phyloP scores from a whole-genome alignment of 2,888 invertebrate species.

The Dynastes tityus region DNA sequence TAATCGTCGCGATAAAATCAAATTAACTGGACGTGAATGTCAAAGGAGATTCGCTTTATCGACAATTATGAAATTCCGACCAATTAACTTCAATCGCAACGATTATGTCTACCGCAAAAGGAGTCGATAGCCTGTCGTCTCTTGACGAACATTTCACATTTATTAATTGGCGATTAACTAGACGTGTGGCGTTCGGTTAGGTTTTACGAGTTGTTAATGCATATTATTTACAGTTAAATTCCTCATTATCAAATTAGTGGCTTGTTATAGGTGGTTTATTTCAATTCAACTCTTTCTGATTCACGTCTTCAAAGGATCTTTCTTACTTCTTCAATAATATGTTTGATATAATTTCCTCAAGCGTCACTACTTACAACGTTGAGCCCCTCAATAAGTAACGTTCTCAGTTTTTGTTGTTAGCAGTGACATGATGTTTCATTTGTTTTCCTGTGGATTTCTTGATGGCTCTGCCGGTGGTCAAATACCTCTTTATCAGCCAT shows the following conservation, averaged over 20 bases:
- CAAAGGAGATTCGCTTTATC: constrained; percentile 35
- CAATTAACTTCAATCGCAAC: constrained; percentile 44
- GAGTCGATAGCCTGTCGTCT: constrained; percentile 35
- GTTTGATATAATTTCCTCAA: too few relatives aligned
- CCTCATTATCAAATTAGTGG: neutral
- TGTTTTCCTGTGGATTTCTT: too few relatives aligned
- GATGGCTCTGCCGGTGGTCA: too few relatives aligned
- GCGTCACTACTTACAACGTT: too few relatives aligned
- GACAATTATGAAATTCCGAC: constrained; percentile 44
- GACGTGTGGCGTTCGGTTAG: constrained; percentile 10
- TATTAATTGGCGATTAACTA: constrained; percentile 33
- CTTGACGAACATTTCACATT: neutral
- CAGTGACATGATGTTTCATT: too few relatives aligned
- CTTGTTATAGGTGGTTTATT: neutral
- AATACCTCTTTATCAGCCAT: too few relatives aligned
- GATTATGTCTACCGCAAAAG: constrained; percentile 41
- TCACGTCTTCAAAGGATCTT: too few relatives aligned
- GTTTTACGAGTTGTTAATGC: neutral
- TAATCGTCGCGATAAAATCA: constrained; percentile 46
- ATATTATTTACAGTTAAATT: neutral
- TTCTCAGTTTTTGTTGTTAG: too few relatives aligned
- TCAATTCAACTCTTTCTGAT: neutral
- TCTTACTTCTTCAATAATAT: too few relatives aligned
- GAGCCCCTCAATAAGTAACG: too few relatives aligned
- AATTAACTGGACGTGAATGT: constrained; percentile 45